Evolutionary conservation across 2,797 vertebrate genomes (phyloP), one percentile per base, ranked within the genome.

Genomic region (Acrocephalus scirpaceus): DNA sequence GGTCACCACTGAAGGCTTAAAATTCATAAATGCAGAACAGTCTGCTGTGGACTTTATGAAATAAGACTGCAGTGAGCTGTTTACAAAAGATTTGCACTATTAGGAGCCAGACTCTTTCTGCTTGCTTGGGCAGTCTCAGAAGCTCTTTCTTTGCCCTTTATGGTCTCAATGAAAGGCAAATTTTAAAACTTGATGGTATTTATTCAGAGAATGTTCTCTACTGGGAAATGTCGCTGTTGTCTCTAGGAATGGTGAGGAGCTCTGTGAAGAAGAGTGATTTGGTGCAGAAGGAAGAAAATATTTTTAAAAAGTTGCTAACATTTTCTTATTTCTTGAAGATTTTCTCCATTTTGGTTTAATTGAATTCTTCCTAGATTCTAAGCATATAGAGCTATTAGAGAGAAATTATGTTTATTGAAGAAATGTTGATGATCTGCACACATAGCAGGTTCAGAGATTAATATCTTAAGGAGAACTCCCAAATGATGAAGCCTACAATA

Each of bases 131-230:
- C 92, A 92, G 61, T 70, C 80, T 92, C 47, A 86, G 83, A 95
- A 95, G 73, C 30, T 84, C 71, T 81, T 93, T 95, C 70, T 92
- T 97, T 95, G 92, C 57, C 80, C 85, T 96, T 93, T 95, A 78
- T 92, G 57, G 48, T 86, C 56, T 73, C 65, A 91, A 90, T 81
- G 69, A 95, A 96, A 96, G 86, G 71, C 58, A 95, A 87, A 93
- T 95, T 95, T 95, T 95, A 94, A 94, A 95, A 84, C 66, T 79
- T 84, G 60, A 74, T 90, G 79, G 48, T 65, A 95, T 96, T 95
- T 96, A 94, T 94, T 95, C 86, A 91, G 74, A 64, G 23, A 84
- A 91, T 76, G 77, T 83, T 88, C 38, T 92, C 26, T 48, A 77
- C 29, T 66, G 36, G 53, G 51, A 78, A 92, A 84, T 74, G 62